phyloP scores from a whole-genome alignment of 2,797 vertebrate species.

The Xenops minutus region DNA sequence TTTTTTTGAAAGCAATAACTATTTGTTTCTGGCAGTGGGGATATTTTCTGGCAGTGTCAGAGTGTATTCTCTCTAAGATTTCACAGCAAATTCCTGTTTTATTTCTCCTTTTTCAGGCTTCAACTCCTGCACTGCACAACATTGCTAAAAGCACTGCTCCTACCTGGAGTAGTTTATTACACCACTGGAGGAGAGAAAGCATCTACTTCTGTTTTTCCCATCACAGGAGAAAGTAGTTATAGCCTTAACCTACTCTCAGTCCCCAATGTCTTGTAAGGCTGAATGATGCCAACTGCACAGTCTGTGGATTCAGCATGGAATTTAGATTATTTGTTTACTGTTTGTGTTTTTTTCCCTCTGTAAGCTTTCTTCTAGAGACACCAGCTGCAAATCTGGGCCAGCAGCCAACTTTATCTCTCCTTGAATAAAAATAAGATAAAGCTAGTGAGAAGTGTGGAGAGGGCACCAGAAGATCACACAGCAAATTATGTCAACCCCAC shows the following conservation, averaged over 20 bases:
- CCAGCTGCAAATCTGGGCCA: slow-evolving; percentile 50
- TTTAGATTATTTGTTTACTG: slow-evolving; percentile 18
- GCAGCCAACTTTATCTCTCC: slow-evolving; percentile 31
- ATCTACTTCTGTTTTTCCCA: background rate
- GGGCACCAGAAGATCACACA: background rate
- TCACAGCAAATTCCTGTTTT: background rate
- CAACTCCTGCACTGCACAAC: background rate
- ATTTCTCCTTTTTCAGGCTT: background rate
- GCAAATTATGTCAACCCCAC: rapidly evolving
- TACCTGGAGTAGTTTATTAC: background rate
- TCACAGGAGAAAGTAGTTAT: background rate
- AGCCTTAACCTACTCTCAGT: background rate
- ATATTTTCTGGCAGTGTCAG: background rate
- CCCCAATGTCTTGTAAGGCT: background rate
- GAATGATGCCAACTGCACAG: background rate
- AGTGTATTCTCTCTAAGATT: background rate
- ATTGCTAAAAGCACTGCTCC: background rate
- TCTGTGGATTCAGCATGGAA: background rate
- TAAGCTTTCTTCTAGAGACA: slow-evolving; percentile 50
- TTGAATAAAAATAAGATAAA: slow-evolving; percentile 29
- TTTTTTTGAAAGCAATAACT: background rate
- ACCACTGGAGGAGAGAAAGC: background rate
- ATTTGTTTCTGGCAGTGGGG: background rate
- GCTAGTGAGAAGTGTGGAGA: background rate
- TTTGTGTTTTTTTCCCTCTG: background rate